Evolutionary conservation across 2,113 vertebrate species (phyloP).

Genomic region (Sardina pilchardus): DNA sequence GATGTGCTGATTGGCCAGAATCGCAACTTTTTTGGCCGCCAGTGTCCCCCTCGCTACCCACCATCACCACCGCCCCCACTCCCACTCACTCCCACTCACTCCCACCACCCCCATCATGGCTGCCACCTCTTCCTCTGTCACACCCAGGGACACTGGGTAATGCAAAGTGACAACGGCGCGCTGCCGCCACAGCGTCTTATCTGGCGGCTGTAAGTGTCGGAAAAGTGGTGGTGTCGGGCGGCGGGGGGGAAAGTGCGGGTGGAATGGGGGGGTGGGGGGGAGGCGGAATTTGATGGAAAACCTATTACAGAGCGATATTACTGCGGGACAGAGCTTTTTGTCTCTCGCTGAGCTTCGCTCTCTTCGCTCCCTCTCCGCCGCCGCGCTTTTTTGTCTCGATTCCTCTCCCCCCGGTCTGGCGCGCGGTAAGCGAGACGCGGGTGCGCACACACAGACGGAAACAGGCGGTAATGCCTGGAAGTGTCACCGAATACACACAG

Average conservation of each 20-base stretch:
- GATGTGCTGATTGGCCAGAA: not conserved
- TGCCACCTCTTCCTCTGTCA: not conserved
- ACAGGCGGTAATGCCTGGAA: conserved; percentile 27
- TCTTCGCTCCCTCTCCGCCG: not conserved
- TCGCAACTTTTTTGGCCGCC: not conserved
- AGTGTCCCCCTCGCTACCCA: not conserved
- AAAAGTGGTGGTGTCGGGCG: not conserved
- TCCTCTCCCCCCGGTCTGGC: conserved; percentile 10
- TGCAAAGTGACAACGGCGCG: conserved; percentile 15
- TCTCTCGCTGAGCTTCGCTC: not conserved
- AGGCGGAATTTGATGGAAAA: not conserved
- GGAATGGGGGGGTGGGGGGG: not conserved
- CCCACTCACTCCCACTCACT: too few relatives aligned
- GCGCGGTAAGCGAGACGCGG: conserved; percentile 2
- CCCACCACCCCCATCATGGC: not conserved
- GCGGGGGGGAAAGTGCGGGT: not conserved
- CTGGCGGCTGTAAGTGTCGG: not conserved
- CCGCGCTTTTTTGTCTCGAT: conserved; percentile 7
- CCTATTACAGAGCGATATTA: conserved; percentile 20
- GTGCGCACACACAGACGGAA: not conserved
- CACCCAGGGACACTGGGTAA: not conserved
- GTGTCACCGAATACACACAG: conserved; percentile 31
- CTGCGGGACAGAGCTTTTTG: conserved; percentile 5
- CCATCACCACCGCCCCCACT: not conserved
- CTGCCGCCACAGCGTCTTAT: not conserved